Evolutionary conservation across 2,888 invertebrate species (phyloP).

Genomic region (Eurois occulta): DNA sequence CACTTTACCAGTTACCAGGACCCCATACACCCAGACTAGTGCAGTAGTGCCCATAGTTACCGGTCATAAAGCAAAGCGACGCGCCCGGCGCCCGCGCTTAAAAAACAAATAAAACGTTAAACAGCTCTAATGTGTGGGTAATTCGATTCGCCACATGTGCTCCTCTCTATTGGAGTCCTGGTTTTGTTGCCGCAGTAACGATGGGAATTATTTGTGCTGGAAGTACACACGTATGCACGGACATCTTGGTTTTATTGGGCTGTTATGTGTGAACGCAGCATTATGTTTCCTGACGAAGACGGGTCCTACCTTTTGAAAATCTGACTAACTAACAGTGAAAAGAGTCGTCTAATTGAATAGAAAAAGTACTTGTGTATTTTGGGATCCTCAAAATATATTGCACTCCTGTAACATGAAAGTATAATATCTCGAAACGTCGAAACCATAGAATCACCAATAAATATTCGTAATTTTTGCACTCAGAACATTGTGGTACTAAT

Average conservation of each 20-base stretch:
- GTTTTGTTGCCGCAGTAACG: constrained; percentile 63
- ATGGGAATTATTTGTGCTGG: constrained; percentile 62
- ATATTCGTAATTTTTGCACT: neutral
- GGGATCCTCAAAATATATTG: neutral
- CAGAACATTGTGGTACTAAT: neutral
- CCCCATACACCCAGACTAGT: constrained; percentile 54
- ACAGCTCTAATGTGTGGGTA: constrained; percentile 71
- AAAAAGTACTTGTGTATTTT: neutral
- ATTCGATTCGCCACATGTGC: constrained; percentile 73
- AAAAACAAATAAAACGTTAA: constrained; percentile 69
- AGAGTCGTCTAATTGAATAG: neutral
- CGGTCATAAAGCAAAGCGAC: constrained; percentile 64
- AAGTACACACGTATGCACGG: constrained; percentile 54
- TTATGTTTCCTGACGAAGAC: constrained; percentile 1
- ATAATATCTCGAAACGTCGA: neutral
- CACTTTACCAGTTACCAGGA: constrained; percentile 62
- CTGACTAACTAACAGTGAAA: neutral
- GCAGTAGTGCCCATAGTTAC: constrained; percentile 55
- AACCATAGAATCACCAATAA: neutral
- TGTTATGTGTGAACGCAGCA: constrained; percentile 30
- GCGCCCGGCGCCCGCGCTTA: constrained; percentile 64
- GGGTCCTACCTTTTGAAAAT: neutral
- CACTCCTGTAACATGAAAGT: neutral
- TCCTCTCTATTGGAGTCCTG: constrained; percentile 56
- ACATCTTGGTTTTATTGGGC: constrained; percentile 44